Base-by-base conservation (phyloP, 2,797 vertebrate genomes). In the Amazonetta brasiliensis region DNA sequence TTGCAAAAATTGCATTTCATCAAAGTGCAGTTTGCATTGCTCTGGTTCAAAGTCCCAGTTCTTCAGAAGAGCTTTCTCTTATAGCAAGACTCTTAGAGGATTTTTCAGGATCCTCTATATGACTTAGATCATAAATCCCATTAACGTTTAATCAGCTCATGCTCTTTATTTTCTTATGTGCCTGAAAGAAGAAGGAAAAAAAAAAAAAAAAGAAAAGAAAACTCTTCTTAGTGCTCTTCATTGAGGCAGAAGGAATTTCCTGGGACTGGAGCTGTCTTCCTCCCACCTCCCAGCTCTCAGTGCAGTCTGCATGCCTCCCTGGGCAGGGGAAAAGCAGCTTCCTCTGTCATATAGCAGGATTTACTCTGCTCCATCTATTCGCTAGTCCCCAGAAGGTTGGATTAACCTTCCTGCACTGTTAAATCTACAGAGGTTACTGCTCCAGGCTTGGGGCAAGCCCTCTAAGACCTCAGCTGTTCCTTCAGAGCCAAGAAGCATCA, bases 111-210 rank as follows among this genome's bases (percentile, higher is more conserved):
- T 86, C 58, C 43, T 63, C 20, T 71, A 1, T 63, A 35, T 60
- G 90, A 31, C 39, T 87, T 77, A 48, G 74, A 82, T 62, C 67
- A 79, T 59, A 92, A 93, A 90, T 76, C 54, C 64, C 64, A 80
- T 93, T 90, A 92, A 89, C 39, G 44, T 89, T 95, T 90, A 90
- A 92, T 88, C 31, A 66, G 35, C 41, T 92, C 80, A 43, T 2
- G 2, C 37, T 67, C 35, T 88, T 90, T 80, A 43, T 92, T 91
- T 83, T 35, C 89, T 87, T 64, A 89, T 72, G 64, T 76, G 66
- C 78, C 55, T 87, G 91, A 60, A 85, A 85, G 63, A 37, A 4
- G 9, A 48, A 48, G 10, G 21, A 21, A 21, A 21, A 46, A 44
- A 48, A 19, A 48, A 19, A 23, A 12, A 4, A 19, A 63, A 37